A percentile compares a stretch with the other conserved stretches of the same genome.
Conservation (phyloP, 2,797 vertebrate species). For the Eutrigla gurnardus region DNA sequence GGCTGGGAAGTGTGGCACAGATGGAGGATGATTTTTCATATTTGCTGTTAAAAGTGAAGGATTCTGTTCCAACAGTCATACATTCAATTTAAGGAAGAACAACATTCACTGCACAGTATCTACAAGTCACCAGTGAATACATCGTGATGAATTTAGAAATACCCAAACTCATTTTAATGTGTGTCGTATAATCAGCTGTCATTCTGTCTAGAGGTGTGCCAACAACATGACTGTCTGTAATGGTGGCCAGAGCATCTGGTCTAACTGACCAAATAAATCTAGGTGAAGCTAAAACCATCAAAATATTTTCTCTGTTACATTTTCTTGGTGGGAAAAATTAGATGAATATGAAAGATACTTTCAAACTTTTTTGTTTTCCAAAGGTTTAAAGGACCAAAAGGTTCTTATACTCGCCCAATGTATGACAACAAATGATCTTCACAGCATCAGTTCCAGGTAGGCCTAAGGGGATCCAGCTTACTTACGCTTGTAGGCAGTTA, state of each 20-base stretch:
- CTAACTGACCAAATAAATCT: neutral
- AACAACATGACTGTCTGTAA: neutral
- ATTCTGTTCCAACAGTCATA: constrained; percentile 13
- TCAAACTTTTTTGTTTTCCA: neutral
- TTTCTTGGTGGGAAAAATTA: neutral
- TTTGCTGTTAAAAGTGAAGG: neutral
- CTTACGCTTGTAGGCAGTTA: too few relatives aligned
- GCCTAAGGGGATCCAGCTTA: neutral
- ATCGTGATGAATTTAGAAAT: neutral
- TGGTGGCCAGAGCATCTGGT: neutral
- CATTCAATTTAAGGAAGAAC: constrained; percentile 12
- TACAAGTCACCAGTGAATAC: neutral
- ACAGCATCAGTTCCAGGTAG: constrained; percentile 6
- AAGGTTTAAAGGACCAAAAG: neutral
- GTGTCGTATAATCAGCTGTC: neutral
- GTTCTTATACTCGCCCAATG: neutral
- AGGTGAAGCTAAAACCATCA: neutral
- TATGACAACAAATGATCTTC: constrained; percentile 1
- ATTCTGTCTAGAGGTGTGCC: neutral
- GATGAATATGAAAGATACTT: neutral
- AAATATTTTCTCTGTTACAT: neutral
- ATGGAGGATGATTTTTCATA: constrained; percentile 26
- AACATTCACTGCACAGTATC: neutral
- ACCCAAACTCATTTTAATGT: neutral
- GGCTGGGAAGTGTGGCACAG: constrained; percentile 15